Evolutionary conservation across 2,888 invertebrate genomes (phyloP).

Genomic region (Acanthosepion lycidas): DNA sequence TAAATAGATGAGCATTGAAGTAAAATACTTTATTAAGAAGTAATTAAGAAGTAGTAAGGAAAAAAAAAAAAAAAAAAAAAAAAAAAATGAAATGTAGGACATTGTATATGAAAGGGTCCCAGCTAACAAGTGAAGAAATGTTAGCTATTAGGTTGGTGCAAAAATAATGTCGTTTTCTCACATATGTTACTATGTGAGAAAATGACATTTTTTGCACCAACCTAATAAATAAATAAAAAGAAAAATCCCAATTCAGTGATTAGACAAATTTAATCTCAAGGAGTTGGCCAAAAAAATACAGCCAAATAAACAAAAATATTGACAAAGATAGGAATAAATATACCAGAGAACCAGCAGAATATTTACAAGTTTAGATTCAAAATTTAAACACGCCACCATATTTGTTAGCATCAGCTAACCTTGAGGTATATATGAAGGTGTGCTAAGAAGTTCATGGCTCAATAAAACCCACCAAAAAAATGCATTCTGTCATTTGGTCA

Average conservation of each 20-base stretch:
- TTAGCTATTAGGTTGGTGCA: no score
- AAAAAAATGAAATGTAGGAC: not conserved
- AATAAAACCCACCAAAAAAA: no score
- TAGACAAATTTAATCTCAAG: not conserved
- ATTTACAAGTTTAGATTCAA: not conserved
- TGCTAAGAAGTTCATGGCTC: no score
- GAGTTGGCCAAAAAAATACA: no score
- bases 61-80: no score
- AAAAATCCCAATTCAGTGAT: not conserved
- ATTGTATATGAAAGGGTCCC: not conserved
- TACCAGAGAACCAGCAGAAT: not conserved
- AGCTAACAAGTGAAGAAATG: not conserved
- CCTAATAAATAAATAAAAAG: not conserved
- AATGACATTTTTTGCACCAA: no score
- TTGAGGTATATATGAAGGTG: not conserved
- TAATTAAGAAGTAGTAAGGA: no score
- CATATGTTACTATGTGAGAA: no score
- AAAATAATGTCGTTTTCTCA: no score
- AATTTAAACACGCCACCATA: not conserved
- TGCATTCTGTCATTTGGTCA: no score
- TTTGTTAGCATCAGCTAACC: not conserved
- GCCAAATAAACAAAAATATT: not conserved
- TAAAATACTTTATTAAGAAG: not conserved
- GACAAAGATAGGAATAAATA: not conserved
- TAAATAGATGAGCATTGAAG: not conserved